Evolutionary conservation across 2,113 vertebrate genomes (phyloP).

Genomic region (Mus pahari): DNA sequence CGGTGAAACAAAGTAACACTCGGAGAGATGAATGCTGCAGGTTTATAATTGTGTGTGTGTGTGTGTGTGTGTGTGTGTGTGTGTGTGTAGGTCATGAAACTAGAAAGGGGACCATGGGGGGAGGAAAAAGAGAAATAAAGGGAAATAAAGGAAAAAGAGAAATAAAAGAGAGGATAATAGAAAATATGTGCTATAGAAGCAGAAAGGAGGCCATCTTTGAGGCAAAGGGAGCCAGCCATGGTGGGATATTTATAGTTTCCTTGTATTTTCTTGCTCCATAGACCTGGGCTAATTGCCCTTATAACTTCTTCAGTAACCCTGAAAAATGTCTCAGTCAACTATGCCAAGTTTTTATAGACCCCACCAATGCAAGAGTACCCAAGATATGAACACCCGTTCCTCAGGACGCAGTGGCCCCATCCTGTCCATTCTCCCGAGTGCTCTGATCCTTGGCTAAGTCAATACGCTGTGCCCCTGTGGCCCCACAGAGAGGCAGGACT

Average conservation of each 20-base stretch:
- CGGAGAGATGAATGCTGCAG: not conserved
- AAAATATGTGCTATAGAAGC: not conserved
- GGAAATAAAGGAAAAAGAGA: too few species aligned
- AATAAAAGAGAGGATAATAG: not conserved
- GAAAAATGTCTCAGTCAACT: not conserved
- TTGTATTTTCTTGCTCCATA: not conserved
- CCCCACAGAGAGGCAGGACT: not conserved
- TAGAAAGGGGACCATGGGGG: not conserved
- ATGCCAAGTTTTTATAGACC: not conserved
- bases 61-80: too few species aligned
- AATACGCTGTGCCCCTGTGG: not conserved
- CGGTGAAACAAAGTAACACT: not conserved
- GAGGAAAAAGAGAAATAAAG: too few species aligned
- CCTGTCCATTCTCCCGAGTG: too few species aligned
- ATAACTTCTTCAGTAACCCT: not conserved
- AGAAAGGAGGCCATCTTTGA: not conserved
- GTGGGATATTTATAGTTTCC: not conserved
- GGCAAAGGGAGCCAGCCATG: not conserved
- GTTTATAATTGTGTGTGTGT: too few species aligned
- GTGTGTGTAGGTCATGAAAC: not conserved
- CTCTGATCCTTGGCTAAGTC: not conserved
- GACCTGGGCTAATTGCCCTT: not conserved
- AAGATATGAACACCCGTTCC: not conserved
- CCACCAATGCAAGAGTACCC: too few species aligned
- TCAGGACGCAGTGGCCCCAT: not conserved